Evolutionary conservation across 2,888 invertebrate genomes (phyloP), one percentile per base, ranked within the genome.

Genomic region (Lycocerus yunnanus): DNA sequence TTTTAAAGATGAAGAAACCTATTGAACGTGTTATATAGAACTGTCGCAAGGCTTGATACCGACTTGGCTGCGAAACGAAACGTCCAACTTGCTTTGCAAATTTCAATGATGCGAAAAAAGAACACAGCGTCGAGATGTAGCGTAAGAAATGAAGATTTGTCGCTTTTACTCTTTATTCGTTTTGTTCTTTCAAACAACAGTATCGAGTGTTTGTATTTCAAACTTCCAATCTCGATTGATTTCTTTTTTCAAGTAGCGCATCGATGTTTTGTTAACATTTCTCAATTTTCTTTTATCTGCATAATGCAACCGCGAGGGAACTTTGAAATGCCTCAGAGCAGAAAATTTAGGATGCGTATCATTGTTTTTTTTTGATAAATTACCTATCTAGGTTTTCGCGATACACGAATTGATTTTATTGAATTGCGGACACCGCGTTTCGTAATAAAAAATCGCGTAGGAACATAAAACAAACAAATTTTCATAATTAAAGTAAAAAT

Each of bases 181-280:
- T 69, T 75, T 59, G 69, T 15, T 18, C 10, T 43, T 66, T 63
- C 65, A 68, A 67, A 71, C 68, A 71, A 68, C 66, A 68, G 27
- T 66, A 61, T 67, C 67, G 27, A 68, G 71, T 71, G 68, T 71
- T 74, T 71, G 71, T 71, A 68, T 71, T 74, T 73, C 27, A 68
- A 71, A 74, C 63, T 74, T 74, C 61, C 74, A 74, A 74, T 74
- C 74, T 74, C 68, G 71, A 74, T 74, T 74, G 24, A 71, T 74
- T 74, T 58, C 58, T 10, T 61, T 61, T 61, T 27, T 10, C 18
- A 20, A 27, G 15, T 21, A 18, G 21, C 58, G 15, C 60, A 60
- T 59, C 71, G 14, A 24, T 66, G 58, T 66, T 71, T 71, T 71
- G 58, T 66, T 66, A 70, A 70, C 59, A 58, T 58, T 59, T 69